These are phyloP conservation scores for Ditylenchus weischeri DNA, from an alignment of 2,888 invertebrate genomes.

Conservation along the genomic window DNA sequence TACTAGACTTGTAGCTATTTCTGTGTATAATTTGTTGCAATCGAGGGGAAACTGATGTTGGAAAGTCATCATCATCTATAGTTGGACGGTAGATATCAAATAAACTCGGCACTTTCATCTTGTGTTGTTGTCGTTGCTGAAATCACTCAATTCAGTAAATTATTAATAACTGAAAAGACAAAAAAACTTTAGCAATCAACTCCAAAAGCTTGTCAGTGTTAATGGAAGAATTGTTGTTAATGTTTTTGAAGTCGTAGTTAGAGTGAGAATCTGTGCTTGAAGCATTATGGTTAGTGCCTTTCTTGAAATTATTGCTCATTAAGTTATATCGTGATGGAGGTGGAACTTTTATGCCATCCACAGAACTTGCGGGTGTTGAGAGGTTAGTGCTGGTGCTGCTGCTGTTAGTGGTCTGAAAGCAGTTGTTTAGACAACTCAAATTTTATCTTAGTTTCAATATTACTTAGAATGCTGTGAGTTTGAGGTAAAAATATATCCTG, in stretches of 20 bases:
- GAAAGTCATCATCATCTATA: slow-evolving; percentile 14
- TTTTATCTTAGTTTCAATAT: no score
- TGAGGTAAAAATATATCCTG: not conserved
- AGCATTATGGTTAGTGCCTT: not conserved
- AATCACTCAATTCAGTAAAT: no score
- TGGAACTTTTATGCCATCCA: not conserved
- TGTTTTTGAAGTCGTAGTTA: no score
- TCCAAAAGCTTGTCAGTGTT: no score
- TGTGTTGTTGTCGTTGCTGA: no score
- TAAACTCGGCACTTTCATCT: not conserved
- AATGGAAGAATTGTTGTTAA: no score
- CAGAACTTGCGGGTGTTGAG: not conserved
- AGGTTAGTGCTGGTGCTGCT: not conserved
- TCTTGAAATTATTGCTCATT: not conserved
- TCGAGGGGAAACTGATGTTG: slow-evolving; percentile 1
- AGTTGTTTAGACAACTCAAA: not conserved
- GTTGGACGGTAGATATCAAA: slow-evolving; percentile 25
- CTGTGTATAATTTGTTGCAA: slow-evolving; percentile 26
- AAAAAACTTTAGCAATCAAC: no score
- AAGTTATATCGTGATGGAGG: not conserved
- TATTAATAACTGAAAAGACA: no score
- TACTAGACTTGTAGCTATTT: not conserved
- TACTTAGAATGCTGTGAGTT: not conserved
- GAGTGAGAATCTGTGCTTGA: not conserved
- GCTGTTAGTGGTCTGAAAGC: slow-evolving; percentile 7